These are phyloP conservation scores for Sphecodes monilicornis DNA, from an alignment of 2,888 invertebrate species.

Conservation along the genomic window DNA sequence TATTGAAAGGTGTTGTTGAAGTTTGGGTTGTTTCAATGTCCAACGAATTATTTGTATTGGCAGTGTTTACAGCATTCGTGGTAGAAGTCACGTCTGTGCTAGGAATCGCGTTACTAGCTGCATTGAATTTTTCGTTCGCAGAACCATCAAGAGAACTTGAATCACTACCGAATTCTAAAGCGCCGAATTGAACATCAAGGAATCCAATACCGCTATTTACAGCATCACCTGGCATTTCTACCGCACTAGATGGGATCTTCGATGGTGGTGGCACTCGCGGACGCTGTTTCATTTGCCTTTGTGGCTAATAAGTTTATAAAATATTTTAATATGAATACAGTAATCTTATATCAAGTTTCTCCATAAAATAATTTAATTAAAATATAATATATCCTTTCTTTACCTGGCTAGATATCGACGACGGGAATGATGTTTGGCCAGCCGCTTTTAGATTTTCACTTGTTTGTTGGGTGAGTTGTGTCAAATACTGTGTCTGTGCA, in stretches of 20 bases:
- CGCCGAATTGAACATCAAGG: slow-evolving; percentile 97
- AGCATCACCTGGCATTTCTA: slow-evolving; percentile 98
- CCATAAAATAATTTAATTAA: slow-evolving; percentile 48
- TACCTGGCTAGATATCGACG: slow-evolving; percentile 80
- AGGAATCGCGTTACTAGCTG: slow-evolving; percentile 80
- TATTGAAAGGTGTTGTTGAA: slow-evolving; percentile 76
- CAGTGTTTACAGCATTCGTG: slow-evolving; percentile 74
- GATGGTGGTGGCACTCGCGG: slow-evolving; percentile 83
- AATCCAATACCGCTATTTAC: slow-evolving; percentile 90
- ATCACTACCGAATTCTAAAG: slow-evolving; percentile 90
- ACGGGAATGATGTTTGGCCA: slow-evolving; percentile 81
- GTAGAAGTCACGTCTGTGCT: slow-evolving; percentile 78
- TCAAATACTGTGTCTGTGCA: slow-evolving; percentile 87
- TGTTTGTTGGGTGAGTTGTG: slow-evolving; percentile 86
- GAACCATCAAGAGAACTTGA: slow-evolving; percentile 85
- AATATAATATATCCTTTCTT: not conserved
- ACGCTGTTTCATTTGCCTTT: slow-evolving; percentile 80
- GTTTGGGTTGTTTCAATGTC: slow-evolving; percentile 80
- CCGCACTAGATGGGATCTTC: slow-evolving; percentile 96
- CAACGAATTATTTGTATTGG: slow-evolving; percentile 77
- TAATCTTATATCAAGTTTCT: not conserved
- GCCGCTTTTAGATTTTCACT: slow-evolving; percentile 86
- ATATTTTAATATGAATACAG: slow-evolving; percentile 26
- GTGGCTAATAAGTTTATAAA: slow-evolving; percentile 70
- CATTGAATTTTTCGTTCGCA: slow-evolving; percentile 84